Conservation (phyloP, 2,113 vertebrate species). For the Zosterops lateralis region DNA sequence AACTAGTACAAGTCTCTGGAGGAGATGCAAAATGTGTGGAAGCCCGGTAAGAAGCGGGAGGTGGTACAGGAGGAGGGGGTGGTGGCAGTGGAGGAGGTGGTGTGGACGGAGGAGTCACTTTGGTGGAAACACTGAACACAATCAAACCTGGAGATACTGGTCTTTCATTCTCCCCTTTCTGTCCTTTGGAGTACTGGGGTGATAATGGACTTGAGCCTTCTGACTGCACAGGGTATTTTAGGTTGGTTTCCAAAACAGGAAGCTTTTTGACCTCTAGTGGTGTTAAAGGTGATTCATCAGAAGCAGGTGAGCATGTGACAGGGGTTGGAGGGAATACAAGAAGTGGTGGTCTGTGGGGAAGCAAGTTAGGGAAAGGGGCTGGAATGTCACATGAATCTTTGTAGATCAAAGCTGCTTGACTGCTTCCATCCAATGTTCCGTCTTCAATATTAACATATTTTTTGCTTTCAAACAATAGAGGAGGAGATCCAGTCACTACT, state of each 20-base stretch:
- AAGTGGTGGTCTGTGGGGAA: conserved; percentile 90
- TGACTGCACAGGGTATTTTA: conserved; percentile 83
- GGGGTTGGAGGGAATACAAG: conserved; percentile 93
- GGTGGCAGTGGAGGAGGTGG: conserved; percentile 78
- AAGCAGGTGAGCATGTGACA: conserved; percentile 92
- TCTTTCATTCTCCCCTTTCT: conserved; percentile 72
- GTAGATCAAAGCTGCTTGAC: conserved; percentile 43
- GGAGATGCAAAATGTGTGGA: conserved; percentile 86
- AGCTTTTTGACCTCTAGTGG: conserved; percentile 94
- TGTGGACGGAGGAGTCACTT: conserved; percentile 84
- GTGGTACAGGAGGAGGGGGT: conserved; percentile 66
- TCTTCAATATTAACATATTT: conserved; percentile 38
- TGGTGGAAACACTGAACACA: conserved; percentile 78
- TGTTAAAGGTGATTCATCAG: conserved; percentile 93
- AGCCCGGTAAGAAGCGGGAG: conserved; percentile 74
- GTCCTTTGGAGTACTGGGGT: conserved; percentile 82
- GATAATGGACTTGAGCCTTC: conserved; percentile 86
- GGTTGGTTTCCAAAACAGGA: conserved; percentile 90
- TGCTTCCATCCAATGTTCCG: background rate
- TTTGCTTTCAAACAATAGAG: conserved; percentile 59
- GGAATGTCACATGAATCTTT: conserved; percentile 88
- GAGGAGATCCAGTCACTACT: conserved; percentile 50
- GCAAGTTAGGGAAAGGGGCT: conserved; percentile 93
- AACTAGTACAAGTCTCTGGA: conserved; percentile 75
- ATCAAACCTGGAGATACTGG: conserved; percentile 83